Evolutionary conservation across 23 tunicate species (phyloP).

Genomic region (Styela clava): DNA sequence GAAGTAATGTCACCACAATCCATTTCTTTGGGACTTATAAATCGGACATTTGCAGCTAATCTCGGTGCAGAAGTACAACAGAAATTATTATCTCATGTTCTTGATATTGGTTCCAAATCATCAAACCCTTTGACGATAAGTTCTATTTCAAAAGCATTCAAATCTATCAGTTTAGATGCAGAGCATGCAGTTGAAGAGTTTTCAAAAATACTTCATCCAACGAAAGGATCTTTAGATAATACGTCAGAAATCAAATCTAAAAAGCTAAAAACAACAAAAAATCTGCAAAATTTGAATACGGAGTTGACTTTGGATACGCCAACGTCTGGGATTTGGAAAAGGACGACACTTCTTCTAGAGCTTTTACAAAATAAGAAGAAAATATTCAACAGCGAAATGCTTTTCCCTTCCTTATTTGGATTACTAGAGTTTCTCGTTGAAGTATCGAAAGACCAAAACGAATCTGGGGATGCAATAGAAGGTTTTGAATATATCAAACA

Average conservation of each 20-base stretch:
- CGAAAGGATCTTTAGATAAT: background rate
- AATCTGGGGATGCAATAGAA: background rate
- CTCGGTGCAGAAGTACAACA: background rate
- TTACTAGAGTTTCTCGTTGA: background rate
- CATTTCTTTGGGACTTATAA: background rate
- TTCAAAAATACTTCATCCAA: background rate
- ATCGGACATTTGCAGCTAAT: background rate
- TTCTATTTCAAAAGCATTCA: background rate
- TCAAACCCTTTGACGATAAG: background rate
- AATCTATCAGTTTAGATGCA: background rate
- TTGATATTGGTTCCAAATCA: background rate
- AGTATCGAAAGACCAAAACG: background rate
- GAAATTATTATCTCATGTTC: background rate
- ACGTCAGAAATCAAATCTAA: background rate
- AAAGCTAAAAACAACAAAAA: too few relatives aligned
- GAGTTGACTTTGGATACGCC: background rate
- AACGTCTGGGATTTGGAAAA: background rate
- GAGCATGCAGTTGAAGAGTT: background rate
- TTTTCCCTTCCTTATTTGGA: background rate
- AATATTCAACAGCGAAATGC: background rate
- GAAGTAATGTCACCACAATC: background rate
- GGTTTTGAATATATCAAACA: slow-evolving; percentile 6
- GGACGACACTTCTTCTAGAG: background rate
- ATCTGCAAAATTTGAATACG: background rate
- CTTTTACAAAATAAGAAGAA: background rate